These are phyloP conservation scores for Dorcus parallelipipedus DNA, from an alignment of 2,888 invertebrate genomes.

Conservation along the genomic window DNA sequence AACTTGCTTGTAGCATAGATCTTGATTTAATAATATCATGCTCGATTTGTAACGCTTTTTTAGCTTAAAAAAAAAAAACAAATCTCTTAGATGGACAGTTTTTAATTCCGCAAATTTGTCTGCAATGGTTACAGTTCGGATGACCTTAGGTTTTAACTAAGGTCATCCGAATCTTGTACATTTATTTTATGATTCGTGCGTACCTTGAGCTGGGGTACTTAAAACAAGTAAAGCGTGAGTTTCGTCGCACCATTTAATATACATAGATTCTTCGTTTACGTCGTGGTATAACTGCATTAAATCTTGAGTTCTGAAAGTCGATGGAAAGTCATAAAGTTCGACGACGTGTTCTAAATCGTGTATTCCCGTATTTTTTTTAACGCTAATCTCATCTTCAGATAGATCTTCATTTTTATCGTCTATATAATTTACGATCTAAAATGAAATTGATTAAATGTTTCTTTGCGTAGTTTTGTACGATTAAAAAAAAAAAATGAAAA, in stretches of 20 bases:
- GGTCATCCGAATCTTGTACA: neutral
- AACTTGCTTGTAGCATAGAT: slow-evolving; percentile 41
- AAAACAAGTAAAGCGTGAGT: slow-evolving; percentile 46
- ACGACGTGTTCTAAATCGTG: slow-evolving; percentile 46
- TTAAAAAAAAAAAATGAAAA: neutral
- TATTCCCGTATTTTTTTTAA: slow-evolving; percentile 4
- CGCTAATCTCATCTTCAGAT: slow-evolving; percentile 1
- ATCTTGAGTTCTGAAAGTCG: slow-evolving; percentile 44
- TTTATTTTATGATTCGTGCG: neutral
- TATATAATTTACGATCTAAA: slow-evolving; percentile 10
- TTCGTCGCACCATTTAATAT: slow-evolving; percentile 47
- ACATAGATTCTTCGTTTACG: slow-evolving; percentile 44
- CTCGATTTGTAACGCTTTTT: slow-evolving; percentile 39
- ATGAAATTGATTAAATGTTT: neutral
- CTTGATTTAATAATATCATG: slow-evolving; percentile 45
- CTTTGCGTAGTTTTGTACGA: too few species aligned
- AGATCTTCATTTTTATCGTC: slow-evolving; percentile 3
- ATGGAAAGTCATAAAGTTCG: slow-evolving; percentile 46
- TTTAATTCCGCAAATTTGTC: too few species aligned
- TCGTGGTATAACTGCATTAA: slow-evolving; percentile 44
- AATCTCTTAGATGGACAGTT: neutral
- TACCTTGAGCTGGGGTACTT: slow-evolving; percentile 44
- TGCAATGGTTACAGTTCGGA: too few species aligned
- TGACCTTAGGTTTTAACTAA: neutral
- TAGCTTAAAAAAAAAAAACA: slow-evolving; percentile 33